A percentile compares a stretch with the other conserved stretches of the same genome.
Evolutionary conservation across 2,888 invertebrate genomes (phyloP).

Genomic region (Oxycera nigricornis): DNA sequence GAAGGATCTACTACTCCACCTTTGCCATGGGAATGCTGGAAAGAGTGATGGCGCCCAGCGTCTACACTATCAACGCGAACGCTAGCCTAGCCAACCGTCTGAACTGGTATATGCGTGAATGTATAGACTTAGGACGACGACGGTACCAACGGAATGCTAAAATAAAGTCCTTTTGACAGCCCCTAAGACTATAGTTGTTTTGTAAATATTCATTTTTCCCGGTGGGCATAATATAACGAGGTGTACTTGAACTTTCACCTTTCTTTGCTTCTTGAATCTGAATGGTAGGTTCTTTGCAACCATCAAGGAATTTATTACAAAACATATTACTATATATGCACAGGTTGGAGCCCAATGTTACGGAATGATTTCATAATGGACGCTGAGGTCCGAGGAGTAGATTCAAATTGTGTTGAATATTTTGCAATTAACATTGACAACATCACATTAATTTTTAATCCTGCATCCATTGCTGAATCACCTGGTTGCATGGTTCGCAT

Average conservation of each 20-base stretch:
- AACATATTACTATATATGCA: too few species aligned
- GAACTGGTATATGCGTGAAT: neutral
- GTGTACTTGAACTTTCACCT: conserved; percentile 28
- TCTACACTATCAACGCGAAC: neutral
- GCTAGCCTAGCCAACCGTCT: conserved; percentile 3
- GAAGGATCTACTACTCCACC: neutral
- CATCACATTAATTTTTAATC: too few species aligned
- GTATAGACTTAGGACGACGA: neutral
- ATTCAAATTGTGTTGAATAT: too few species aligned
- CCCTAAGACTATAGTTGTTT: conserved; percentile 28
- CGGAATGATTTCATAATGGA: too few species aligned
- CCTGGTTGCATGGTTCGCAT: too few species aligned
- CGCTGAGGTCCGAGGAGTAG: too few species aligned
- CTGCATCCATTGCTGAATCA: too few species aligned
- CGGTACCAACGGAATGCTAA: conserved; percentile 20
- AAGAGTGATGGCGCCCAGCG: neutral
- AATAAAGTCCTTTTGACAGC: conserved; percentile 26
- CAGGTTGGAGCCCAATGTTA: too few species aligned
- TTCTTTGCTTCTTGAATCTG: too few species aligned
- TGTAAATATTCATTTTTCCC: conserved; percentile 38
- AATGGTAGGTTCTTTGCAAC: too few species aligned
- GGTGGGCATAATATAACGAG: conserved; percentile 33
- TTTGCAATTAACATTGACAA: too few species aligned
- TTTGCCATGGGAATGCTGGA: neutral
- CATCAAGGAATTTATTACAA: too few species aligned